These are phyloP conservation scores for Anthonomus grandis DNA, from an alignment of 1,140 invertebrate genomes.

Conservation along the genomic window DNA sequence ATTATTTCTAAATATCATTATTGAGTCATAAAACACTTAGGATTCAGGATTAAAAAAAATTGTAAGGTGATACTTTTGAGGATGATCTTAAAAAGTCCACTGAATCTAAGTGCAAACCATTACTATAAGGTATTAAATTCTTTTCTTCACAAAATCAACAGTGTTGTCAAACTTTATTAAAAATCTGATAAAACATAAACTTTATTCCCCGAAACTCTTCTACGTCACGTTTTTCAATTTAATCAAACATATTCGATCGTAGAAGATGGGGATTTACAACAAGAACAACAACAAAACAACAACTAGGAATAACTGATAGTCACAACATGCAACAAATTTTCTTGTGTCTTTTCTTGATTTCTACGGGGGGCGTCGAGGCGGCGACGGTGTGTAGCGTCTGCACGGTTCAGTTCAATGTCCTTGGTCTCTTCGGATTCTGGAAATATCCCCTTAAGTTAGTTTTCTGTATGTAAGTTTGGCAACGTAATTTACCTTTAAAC, in stretches of 20 bases:
- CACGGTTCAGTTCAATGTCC: conserved; percentile 81
- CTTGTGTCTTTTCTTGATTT: conserved; percentile 43
- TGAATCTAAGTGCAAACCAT: background rate
- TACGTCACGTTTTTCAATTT: background rate
- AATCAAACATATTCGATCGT: conserved; percentile 6
- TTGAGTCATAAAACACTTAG: background rate
- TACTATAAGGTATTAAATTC: background rate
- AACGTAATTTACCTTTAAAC: conserved; percentile 65
- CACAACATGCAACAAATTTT: conserved; percentile 48
- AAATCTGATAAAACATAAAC: background rate
- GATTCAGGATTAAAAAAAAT: no score
- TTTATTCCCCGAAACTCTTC: background rate
- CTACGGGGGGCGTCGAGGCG: conserved; percentile 34
- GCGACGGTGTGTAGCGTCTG: conserved; percentile 63
- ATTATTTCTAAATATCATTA: background rate
- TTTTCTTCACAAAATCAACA: background rate
- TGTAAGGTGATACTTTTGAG: no score
- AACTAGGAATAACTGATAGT: no score
- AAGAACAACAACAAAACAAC: conserved; percentile 2
- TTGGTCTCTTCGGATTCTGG: conserved; percentile 66
- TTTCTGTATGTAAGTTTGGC: no score
- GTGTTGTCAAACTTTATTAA: background rate
- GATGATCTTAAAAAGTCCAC: background rate
- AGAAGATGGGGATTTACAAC: background rate
- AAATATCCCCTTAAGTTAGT: conserved; percentile 21